phyloP scores from a whole-genome alignment of 2,797 vertebrate species.

The Tenualosa ilisha region DNA sequence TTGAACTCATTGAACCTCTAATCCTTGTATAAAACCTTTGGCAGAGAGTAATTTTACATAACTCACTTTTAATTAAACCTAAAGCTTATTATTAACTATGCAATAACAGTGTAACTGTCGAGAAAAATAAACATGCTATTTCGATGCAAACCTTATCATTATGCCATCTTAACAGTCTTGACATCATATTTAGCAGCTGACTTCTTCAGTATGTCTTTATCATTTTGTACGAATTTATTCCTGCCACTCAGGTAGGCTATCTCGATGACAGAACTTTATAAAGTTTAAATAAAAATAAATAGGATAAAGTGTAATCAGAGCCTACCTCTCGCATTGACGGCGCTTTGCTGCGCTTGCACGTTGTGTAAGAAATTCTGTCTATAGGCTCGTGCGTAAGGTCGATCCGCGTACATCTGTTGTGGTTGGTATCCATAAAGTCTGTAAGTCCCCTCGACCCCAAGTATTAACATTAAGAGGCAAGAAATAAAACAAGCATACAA shows the following conservation, averaged over 20 bases:
- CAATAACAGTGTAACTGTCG: background rate
- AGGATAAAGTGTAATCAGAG: background rate
- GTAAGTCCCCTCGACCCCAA: slow-evolving; percentile 55
- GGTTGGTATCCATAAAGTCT: slow-evolving; percentile 54
- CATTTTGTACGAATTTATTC: background rate
- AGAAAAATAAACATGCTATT: background rate
- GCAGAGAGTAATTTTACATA: background rate
- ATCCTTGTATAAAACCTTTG: background rate
- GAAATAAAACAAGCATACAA: slow-evolving; percentile 50
- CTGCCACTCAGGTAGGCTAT: background rate
- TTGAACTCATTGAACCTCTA: background rate
- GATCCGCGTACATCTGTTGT: slow-evolving; percentile 44
- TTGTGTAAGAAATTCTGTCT: slow-evolving; percentile 40
- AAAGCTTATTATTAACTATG: background rate
- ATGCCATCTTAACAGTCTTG: background rate
- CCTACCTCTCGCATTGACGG: slow-evolving; percentile 50
- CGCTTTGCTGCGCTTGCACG: slow-evolving; percentile 44
- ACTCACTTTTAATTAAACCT: background rate
- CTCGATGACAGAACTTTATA: background rate
- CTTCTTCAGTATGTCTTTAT: no score
- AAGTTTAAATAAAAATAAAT: background rate
- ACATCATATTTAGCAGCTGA: background rate
- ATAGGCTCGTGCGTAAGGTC: slow-evolving; percentile 31
- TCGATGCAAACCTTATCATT: background rate
- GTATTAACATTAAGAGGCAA: slow-evolving; percentile 49